phyloP scores from a whole-genome alignment of 92 coral and sea anemone genomes.

The Actinernus sp. region DNA sequence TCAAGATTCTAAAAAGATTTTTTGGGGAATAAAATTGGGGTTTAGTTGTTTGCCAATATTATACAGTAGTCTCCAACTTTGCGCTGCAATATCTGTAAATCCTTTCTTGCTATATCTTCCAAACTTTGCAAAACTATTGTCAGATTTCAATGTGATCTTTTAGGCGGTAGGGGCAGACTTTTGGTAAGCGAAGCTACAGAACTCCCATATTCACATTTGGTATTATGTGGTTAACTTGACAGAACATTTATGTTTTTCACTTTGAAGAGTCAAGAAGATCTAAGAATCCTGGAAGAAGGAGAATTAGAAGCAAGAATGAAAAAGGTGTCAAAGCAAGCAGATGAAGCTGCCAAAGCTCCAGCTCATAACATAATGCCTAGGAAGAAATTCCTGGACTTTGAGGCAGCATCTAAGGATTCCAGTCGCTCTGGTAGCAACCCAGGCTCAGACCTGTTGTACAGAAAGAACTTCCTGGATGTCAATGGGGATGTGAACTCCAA shows the following conservation, averaged over 20 bases:
- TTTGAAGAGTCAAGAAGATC: conserved; percentile 87
- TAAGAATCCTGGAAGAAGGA: conserved; percentile 65
- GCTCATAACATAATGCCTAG: conserved; percentile 14
- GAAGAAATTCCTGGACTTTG: conserved; percentile 45
- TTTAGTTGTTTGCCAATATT: too few relatives aligned
- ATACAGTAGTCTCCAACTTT: too few relatives aligned
- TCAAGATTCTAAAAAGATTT: too few relatives aligned
- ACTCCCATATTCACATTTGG: background rate
- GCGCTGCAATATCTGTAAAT: too few relatives aligned
- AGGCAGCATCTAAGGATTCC: conserved; percentile 69
- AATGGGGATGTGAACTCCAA: conserved; percentile 47
- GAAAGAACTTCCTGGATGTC: conserved; percentile 70
- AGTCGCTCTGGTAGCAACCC: conserved; percentile 69
- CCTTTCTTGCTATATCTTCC: too few relatives aligned
- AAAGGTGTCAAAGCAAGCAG: conserved; percentile 28
- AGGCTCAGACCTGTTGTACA: conserved; percentile 71
- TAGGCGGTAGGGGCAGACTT: too few relatives aligned
- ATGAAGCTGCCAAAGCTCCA: conserved; percentile 27
- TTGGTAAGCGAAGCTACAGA: too few relatives aligned
- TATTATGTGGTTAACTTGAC: background rate
- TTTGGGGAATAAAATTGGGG: too few relatives aligned
- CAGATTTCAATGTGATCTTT: too few relatives aligned
- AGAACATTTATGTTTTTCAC: background rate
- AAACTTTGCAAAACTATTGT: too few relatives aligned
- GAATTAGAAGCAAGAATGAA: conserved; percentile 72